Percentiles rank a stretch among this genome's conserved stretches.
phyloP scores from a whole-genome alignment of 2,888 invertebrate species.

The Nomada fucata region DNA sequence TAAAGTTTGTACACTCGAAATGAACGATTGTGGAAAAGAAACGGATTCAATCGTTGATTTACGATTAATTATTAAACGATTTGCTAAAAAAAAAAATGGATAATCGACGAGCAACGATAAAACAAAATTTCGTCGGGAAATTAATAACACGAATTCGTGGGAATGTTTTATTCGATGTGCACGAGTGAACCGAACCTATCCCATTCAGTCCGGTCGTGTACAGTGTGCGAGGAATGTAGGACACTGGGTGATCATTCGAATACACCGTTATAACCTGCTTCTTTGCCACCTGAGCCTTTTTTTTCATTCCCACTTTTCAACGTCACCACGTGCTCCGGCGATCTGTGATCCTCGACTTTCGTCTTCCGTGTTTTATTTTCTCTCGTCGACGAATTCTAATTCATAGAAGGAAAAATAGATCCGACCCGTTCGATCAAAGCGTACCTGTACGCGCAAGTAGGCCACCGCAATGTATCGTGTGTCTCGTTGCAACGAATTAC shows the following conservation, averaged over 20 bases:
- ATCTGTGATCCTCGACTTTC: conserved; percentile 49
- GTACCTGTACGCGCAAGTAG: not conserved
- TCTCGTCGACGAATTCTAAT: conserved; percentile 10
- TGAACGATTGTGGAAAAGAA: no score
- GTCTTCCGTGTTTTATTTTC: conserved; percentile 46
- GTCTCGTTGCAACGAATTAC: not conserved
- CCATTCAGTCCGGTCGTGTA: conserved; percentile 31
- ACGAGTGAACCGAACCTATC: conserved; percentile 47
- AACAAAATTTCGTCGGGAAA: not conserved
- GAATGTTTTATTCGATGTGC: conserved; percentile 31
- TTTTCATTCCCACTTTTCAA: conserved; percentile 28
- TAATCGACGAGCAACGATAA: not conserved
- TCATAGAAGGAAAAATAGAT: conserved; percentile 22
- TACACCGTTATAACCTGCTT: conserved; percentile 82
- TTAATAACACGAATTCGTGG: not conserved
- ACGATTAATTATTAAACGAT: no score
- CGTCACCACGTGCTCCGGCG: conserved; percentile 50
- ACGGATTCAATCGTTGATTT: no score
- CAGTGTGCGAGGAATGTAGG: conserved; percentile 77
- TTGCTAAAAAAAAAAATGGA: not conserved
- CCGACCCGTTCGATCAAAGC: not conserved
- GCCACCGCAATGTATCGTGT: conserved; percentile 4
- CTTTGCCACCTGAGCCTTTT: conserved; percentile 45
- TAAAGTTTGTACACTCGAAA: no score
- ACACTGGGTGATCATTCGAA: conserved; percentile 82